Conservation (phyloP, 2,113 vertebrate genomes). For the Dicerorhinus sumatrensis region DNA sequence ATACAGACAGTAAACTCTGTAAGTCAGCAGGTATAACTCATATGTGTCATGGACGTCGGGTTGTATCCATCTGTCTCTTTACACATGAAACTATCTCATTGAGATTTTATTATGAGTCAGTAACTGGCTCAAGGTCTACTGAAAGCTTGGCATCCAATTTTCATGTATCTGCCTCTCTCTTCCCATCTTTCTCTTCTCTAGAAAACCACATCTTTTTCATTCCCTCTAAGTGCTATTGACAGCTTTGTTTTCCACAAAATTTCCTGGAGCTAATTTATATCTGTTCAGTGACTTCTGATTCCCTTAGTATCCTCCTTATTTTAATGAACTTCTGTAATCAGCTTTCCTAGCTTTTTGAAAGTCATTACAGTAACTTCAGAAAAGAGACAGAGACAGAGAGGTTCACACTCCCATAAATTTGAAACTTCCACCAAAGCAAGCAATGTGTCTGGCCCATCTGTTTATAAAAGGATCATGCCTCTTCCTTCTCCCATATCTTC, state of each 20-base stretch:
- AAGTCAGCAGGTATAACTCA: not conserved
- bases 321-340: not conserved
- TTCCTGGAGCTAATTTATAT: not conserved
- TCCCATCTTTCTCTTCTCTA: not conserved
- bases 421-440: not conserved
- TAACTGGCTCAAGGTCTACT: not conserved
- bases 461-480: not conserved
- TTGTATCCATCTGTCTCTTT: not conserved
- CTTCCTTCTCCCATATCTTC: not conserved
- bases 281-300: not conserved
- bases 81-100: not conserved
- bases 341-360: not conserved
- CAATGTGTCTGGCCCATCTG: not conserved
- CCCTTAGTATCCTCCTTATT: not conserved
- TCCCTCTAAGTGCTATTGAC: not conserved
- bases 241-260: not conserved
- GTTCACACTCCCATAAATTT: not conserved
- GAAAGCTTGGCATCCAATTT: not conserved
- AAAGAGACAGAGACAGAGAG: not conserved
- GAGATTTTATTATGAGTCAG: not conserved
- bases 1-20: not conserved
- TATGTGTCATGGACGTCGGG: not conserved
- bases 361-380: not conserved
- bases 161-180: not conserved
- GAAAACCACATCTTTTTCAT: not conserved